Evolutionary conservation across 2,888 invertebrate genomes (phyloP).

Genomic region (Byasa hedistus): DNA sequence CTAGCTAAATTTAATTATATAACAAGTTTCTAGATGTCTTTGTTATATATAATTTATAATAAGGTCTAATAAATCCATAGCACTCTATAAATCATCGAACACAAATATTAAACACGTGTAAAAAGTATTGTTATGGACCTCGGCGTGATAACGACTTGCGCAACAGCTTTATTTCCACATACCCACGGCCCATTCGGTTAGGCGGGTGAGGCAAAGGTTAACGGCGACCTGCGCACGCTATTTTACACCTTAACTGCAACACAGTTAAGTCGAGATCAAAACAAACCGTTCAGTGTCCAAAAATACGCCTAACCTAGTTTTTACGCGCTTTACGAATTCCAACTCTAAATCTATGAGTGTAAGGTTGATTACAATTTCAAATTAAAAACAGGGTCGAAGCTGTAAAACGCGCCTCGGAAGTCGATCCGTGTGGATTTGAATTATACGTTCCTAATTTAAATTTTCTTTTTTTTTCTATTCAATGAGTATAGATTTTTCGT

Average conservation of each 20-base stretch:
- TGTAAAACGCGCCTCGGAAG: not conserved
- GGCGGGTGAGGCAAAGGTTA: not conserved
- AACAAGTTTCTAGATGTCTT: no score
- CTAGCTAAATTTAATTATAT: no score
- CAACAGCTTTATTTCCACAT: constrained; percentile 4
- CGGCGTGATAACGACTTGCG: not conserved
- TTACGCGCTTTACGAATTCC: not conserved
- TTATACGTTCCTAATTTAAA: constrained; percentile 1
- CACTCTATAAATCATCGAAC: not conserved
- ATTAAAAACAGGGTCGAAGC: not conserved
- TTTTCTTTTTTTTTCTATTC: not conserved
- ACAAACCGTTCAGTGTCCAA: not conserved
- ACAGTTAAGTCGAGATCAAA: not conserved
- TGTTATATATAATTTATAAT: no score
- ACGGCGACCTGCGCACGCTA: not conserved
- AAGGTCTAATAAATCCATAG: no score
- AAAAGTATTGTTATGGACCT: not conserved
- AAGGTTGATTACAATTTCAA: not conserved
- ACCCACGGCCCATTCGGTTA: not conserved
- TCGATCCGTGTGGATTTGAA: not conserved
- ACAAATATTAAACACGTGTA: not conserved
- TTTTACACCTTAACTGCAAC: not conserved
- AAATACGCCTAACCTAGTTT: not conserved
- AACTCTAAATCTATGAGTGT: not conserved
- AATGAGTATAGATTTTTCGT: not conserved